Percentiles rank a stretch among this genome's conserved stretches.
phyloP scores from a whole-genome alignment of 2,888 invertebrate species.

The Aproaerema taeniolella region DNA sequence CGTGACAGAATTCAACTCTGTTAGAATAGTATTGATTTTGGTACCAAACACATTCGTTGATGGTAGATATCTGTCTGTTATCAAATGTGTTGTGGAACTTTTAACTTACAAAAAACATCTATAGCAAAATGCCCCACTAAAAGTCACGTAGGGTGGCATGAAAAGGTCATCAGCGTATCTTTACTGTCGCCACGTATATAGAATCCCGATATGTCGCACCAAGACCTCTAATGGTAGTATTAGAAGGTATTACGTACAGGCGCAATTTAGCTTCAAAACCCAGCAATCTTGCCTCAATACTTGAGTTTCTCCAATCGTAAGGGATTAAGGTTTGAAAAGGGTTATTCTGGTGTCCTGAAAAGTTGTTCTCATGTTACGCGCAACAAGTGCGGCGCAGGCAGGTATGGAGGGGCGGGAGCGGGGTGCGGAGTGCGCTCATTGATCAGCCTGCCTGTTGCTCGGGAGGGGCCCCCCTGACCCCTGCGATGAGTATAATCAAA shows the following conservation, averaged over 20 bases:
- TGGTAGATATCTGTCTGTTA: too few species aligned
- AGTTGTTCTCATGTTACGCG: constrained; percentile 11
- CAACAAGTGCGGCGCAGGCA: constrained; percentile 18
- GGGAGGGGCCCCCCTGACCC: constrained; percentile 5
- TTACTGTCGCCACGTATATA: not conserved
- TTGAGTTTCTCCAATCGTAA: not conserved
- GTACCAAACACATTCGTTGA: too few species aligned
- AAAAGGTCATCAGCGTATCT: constrained; percentile 9
- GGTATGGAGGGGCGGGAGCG: not conserved
- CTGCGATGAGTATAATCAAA: constrained; percentile 11
- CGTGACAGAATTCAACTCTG: too few species aligned
- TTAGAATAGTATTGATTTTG: too few species aligned
- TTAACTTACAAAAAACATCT: too few species aligned
- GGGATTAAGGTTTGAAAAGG: not conserved
- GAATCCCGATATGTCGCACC: not conserved
- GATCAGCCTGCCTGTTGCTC: constrained; percentile 17
- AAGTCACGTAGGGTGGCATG: too few species aligned
- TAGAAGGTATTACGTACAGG: too few species aligned
- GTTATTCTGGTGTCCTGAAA: not conserved
- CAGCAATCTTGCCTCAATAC: not conserved
- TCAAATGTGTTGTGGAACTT: too few species aligned
- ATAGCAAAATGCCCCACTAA: too few species aligned
- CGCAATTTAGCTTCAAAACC: not conserved
- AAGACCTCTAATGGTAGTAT: not conserved
- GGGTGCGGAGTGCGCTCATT: constrained; percentile 8